Conservation (phyloP, 2,888 invertebrate species). For the Clusia tigrina region DNA sequence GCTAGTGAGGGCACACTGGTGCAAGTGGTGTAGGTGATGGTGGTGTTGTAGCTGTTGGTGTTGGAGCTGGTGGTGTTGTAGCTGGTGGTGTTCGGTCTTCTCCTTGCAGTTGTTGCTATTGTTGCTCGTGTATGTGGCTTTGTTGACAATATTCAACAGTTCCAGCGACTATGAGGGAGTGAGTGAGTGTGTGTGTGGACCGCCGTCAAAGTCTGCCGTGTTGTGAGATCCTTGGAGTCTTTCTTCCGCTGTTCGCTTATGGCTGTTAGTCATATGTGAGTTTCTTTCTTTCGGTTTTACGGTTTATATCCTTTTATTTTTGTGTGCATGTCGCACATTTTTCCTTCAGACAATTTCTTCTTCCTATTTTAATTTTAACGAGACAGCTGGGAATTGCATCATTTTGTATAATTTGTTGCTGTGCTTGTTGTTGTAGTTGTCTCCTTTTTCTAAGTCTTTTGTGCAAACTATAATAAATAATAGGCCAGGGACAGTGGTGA, state of each 20-base stretch:
- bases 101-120: too few species aligned
- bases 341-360: neutral
- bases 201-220: neutral
- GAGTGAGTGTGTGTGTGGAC: constrained; percentile 15
- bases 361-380: constrained; percentile 44
- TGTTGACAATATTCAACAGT: constrained; percentile 12
- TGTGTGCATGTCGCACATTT: neutral
- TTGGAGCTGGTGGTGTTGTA: too few species aligned
- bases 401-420: constrained; percentile 42
- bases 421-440: constrained; percentile 36
- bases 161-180: constrained; percentile 8
- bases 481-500: constrained; percentile 30
- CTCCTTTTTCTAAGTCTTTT: constrained; percentile 32
- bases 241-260: neutral
- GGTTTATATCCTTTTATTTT: neutral
- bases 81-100: too few species aligned
- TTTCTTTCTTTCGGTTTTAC: neutral
- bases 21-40: neutral
- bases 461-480: constrained; percentile 51
- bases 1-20: neutral
- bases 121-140: constrained; percentile 8
- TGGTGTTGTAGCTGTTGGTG: too few species aligned
- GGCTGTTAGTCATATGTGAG: neutral
- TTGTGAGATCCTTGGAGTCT: constrained; percentile 2
- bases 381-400: constrained; percentile 50